Evolutionary conservation across 2,888 invertebrate genomes (phyloP).

Genomic region (Microctonus aethiopoides): DNA sequence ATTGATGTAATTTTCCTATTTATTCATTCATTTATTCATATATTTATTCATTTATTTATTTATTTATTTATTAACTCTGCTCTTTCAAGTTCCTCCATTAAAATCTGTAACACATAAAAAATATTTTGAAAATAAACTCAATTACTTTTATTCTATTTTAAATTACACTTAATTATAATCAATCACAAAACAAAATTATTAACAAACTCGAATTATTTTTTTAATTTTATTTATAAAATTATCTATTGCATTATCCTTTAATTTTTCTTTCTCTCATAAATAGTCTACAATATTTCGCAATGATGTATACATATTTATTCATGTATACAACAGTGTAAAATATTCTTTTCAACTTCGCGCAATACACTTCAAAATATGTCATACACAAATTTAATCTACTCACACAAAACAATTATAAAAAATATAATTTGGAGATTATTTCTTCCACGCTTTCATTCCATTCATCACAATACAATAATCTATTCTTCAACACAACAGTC

Average conservation of each 20-base stretch:
- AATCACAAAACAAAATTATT: too few relatives aligned
- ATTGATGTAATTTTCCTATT: background rate
- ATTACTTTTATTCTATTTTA: background rate
- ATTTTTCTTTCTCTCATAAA: background rate
- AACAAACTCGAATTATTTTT: background rate
- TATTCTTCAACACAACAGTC: too few relatives aligned
- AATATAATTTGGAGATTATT: background rate
- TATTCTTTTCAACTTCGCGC: background rate
- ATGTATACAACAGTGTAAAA: background rate
- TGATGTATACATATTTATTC: background rate
- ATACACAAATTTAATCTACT: background rate
- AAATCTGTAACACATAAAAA: background rate
- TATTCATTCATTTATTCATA: too few relatives aligned
- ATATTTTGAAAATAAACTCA: background rate
- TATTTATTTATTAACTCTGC: constrained; percentile 23
- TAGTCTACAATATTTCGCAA: background rate
- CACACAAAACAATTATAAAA: background rate
- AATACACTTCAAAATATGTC: background rate
- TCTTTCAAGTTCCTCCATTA: constrained; percentile 7
- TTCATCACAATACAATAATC: too few relatives aligned
- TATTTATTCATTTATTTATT: constrained; percentile 14
- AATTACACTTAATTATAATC: too few relatives aligned
- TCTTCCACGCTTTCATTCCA: background rate
- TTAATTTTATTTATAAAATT: too few relatives aligned
- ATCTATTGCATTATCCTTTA: too few relatives aligned